Percentiles rank a stretch among this genome's conserved stretches.
Evolutionary conservation across 2,888 invertebrate species (phyloP).

Genomic region (Punctoribates punctum): DNA sequence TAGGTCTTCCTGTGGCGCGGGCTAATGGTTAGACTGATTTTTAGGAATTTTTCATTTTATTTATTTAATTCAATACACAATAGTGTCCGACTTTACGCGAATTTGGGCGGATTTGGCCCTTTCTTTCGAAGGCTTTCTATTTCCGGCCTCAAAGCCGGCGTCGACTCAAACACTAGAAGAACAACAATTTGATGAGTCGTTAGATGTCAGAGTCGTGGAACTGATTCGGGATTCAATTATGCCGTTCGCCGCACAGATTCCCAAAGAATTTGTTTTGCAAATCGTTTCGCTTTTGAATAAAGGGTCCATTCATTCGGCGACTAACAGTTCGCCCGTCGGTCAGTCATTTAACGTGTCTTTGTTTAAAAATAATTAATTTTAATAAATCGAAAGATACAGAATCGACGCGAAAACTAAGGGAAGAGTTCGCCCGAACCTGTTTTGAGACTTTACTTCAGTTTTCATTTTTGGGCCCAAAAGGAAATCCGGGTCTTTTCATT

Average conservation of each 20-base stretch:
- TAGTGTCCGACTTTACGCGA: conserved; percentile 51
- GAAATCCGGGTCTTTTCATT: conserved; percentile 44
- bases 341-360: too few species aligned
- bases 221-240: conserved; percentile 74
- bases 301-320: conserved; percentile 74
- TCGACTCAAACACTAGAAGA: conserved; percentile 49
- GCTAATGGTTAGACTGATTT: conserved; percentile 61
- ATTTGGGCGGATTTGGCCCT: conserved; percentile 79
- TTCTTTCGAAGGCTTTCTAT: conserved; percentile 85
- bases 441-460: conserved; percentile 93
- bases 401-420: conserved; percentile 70
- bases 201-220: conserved; percentile 70
- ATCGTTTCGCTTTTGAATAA: conserved; percentile 78
- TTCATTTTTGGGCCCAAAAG: conserved; percentile 61
- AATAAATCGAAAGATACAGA: conserved; percentile 66
- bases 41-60: conserved; percentile 58
- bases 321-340: conserved; percentile 48
- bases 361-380: too few species aligned
- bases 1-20: conserved; percentile 81
- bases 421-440: conserved; percentile 93
- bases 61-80: conserved; percentile 43
- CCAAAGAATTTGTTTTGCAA: conserved; percentile 74
- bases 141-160: conserved; percentile 65
- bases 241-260: conserved; percentile 72
- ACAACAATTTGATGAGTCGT: conserved; percentile 66